Evolutionary conservation across 2,113 vertebrate genomes (phyloP), one percentile per base, ranked within the genome.

Genomic region (Bucco capensis): DNA sequence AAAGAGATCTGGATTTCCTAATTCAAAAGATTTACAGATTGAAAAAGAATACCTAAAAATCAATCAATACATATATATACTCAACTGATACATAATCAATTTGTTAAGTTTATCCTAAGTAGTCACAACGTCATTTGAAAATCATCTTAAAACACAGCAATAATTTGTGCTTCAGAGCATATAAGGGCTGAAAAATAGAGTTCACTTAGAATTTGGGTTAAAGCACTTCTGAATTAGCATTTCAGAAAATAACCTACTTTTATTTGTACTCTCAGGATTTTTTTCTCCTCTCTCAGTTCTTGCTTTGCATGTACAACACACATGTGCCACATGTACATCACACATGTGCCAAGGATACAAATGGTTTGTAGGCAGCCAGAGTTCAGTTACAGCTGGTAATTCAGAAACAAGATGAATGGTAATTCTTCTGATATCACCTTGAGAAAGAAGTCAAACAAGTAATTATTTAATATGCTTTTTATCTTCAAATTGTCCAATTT

Each of bases 401-500:
- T n/a, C n/a, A 82, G 40, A 78, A 78, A 28, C 9, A 67, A 78
- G 44, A 86, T 33, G 28, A 82, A 65, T 79, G 28, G 12, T 14
- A 53, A 8, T 76, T 87, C 37, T 31, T 83, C 30, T 85, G 44
- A 72, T 61, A 83, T 40, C 33, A 76, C 46, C 53, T 69, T 61
- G 58, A 83, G 40, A 82, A 90, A 78, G 30, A 82, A 82, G 66
- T 85, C 37, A 79, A 51, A 82, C 14, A 67, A 44, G 19, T 61
- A 64, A 65, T 65, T 33, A 7, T 67, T 82, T 82, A 83, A 79
- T 49, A 79, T 42, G 8, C 0, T 57, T 85, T 94, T 89, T 88
- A 53, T 50, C 28, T 60, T 61, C 42, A 69, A 87, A 82, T 49
- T 79, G 6, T 35, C 37, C 79, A 69, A 60, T 94, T 79, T 95